Evolutionary conservation across 2,797 vertebrate genomes (phyloP).

Genomic region (Odontamblyopus lacepedii): DNA sequence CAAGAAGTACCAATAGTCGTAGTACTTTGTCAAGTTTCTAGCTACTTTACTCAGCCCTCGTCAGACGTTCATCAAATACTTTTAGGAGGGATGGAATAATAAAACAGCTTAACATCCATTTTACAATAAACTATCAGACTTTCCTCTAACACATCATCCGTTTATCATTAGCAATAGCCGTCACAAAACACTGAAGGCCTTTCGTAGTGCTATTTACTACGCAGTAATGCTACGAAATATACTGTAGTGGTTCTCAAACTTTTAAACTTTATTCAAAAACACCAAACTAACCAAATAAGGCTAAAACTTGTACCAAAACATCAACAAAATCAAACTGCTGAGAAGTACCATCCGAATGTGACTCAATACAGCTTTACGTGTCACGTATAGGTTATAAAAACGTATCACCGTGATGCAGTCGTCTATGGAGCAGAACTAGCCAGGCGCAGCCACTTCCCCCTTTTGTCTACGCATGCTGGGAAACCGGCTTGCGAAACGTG

Average conservation of each 20-base stretch:
- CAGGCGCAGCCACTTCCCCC: conserved; percentile 35
- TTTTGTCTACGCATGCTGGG: conserved; percentile 39
- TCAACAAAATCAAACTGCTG: not conserved
- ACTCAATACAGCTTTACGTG: not conserved
- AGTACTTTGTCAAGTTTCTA: no score
- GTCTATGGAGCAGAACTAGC: not conserved
- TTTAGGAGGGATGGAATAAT: no score
- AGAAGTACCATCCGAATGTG: not conserved
- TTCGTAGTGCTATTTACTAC: no score
- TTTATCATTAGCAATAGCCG: no score
- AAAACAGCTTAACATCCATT: no score
- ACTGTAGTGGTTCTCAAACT: not conserved
- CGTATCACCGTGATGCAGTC: not conserved
- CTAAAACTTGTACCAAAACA: not conserved
- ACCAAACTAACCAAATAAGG: not conserved
- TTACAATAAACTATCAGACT: no score
- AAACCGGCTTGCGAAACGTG: conserved; percentile 48
- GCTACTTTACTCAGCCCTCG: no score
- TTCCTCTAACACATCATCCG: no score
- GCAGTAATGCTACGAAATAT: not conserved
- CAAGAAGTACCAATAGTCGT: no score
- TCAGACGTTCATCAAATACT: no score
- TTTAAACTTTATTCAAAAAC: no score
- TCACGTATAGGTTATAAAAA: not conserved
- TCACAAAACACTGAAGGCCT: no score